phyloP scores from a whole-genome alignment of 2,888 invertebrate species.

The Tachina grossa region DNA sequence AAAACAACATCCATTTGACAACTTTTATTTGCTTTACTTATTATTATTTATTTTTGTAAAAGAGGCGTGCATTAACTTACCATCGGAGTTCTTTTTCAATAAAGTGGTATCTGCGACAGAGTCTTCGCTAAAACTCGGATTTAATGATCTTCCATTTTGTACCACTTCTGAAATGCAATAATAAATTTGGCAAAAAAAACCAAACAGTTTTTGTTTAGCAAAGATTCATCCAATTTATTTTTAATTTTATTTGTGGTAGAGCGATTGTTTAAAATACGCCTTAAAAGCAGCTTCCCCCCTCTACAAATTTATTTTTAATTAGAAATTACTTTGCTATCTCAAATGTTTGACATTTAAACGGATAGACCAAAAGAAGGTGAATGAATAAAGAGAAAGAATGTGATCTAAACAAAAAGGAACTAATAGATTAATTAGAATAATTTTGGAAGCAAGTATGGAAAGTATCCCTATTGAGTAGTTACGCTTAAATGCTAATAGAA shows the following conservation, averaged over 20 bases:
- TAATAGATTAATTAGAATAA: not conserved
- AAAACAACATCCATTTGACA: constrained; percentile 73
- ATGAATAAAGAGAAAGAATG: constrained; percentile 44
- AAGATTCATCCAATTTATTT: constrained; percentile 19
- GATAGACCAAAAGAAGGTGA: constrained; percentile 19
- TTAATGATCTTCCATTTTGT: constrained; percentile 85
- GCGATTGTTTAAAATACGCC: constrained; percentile 39
- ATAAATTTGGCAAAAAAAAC: constrained; percentile 74
- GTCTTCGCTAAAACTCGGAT: constrained; percentile 91
- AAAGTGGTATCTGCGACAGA: constrained; percentile 91
- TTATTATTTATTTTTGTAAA: constrained; percentile 45
- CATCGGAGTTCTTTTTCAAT: constrained; percentile 92
- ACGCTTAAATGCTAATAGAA: not conserved
- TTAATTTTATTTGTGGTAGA: constrained; percentile 24
- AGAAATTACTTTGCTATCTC: not conserved
- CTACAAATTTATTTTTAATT: constrained; percentile 9
- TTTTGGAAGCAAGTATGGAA: constrained; percentile 14
- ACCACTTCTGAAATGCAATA: constrained; percentile 82
- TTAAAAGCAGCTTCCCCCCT: constrained; percentile 50
- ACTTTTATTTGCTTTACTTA: constrained; percentile 36
- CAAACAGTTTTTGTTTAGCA: constrained; percentile 73
- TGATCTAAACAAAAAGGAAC: constrained; percentile 35
- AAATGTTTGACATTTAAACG: constrained; percentile 44
- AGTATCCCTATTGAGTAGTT: not conserved
- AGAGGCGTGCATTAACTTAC: constrained; percentile 84